Base-by-base conservation (phyloP, 2,797 vertebrate species). In the Pyrocephalus nanus region DNA sequence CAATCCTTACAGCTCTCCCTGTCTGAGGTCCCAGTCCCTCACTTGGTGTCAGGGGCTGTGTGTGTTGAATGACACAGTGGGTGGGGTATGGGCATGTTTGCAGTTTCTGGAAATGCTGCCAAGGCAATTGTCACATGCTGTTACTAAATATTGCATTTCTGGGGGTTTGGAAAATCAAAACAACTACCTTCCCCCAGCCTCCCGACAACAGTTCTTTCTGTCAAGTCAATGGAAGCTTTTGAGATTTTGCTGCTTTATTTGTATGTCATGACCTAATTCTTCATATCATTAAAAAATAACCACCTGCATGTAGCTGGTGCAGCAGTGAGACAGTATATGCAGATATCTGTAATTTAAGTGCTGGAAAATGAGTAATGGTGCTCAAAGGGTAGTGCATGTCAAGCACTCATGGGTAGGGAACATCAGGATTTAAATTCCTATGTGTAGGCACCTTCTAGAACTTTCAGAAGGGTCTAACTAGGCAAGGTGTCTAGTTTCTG, bases 71-170 rank as follows among this genome's bases (percentile, higher is more conserved):
- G n/a, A 26, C 61, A 19, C 74, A 40, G 50, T 1, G 12, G 53
- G 64, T 53, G 40, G 57, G 51, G 23, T 51, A 66, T 1, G 26
- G 85, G 48, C 47, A 66, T 0, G 34, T 50, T 76, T 84, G 36
- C 58, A 64, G 29, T 12, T 90, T 66, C 75, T 92, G 64, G 70
- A 86, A 92, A 18, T 54, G 42, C 30, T 86, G 80, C 66, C 80
- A 69, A 45, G 40, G 62, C 23, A 25, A 15, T 78, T 78, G 74
- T 85, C 74, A 73, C 48, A 47, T 26, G 40, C 48, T 88, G 36
- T 87, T 90, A 51, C 74, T 70, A 94, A 95, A 81, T 92, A 93
- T 3, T 92, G 70, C 47, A 27, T 78, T 95, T 95, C 74, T 81
- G 64, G 65, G 67, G 47, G 74, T 72, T 93, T 74, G 60, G 64